A percentile compares a stretch with the other conserved stretches of the same genome.
phyloP scores from a whole-genome alignment of 2,797 vertebrate genomes.

The Chaenodraco wilsoni region DNA sequence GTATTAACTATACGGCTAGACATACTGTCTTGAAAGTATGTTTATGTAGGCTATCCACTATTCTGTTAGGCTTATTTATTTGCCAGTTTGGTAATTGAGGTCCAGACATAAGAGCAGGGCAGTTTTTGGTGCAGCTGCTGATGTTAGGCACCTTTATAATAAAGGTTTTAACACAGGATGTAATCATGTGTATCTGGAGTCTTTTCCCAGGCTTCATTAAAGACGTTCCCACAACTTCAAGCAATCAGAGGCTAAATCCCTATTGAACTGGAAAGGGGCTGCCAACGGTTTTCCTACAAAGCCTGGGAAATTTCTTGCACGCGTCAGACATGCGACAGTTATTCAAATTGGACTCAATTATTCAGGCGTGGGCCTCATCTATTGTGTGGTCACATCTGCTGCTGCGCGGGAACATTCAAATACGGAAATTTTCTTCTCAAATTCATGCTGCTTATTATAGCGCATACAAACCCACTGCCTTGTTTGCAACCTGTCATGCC shows the following conservation, averaged over 20 bases:
- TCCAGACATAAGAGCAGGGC: background rate
- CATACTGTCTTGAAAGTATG: background rate
- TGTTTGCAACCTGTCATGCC: background rate
- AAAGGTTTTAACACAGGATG: conserved; percentile 16
- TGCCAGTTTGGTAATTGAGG: background rate
- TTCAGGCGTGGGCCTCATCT: conserved; percentile 64
- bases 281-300: conserved; percentile 70
- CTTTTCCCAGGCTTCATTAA: conserved; percentile 56
- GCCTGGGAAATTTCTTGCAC: conserved; percentile 83
- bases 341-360: conserved; percentile 83
- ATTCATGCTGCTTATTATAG: conserved; percentile 19
- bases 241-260: conserved; percentile 50
- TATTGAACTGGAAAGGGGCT: conserved; percentile 52
- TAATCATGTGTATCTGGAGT: conserved; percentile 49
- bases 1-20: background rate
- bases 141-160: conserved; percentile 6
- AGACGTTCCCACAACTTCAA: conserved; percentile 47
- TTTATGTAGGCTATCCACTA: background rate
- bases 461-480: background rate
- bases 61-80: background rate
- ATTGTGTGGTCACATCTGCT: conserved; percentile 82
- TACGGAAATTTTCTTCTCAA: conserved; percentile 27
- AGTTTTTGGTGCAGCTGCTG: conserved; percentile 30
- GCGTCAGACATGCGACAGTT: conserved; percentile 86
- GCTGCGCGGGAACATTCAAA: conserved; percentile 76